Base-by-base conservation (phyloP, 2,888 invertebrate species). In the Ophion ellenae region DNA sequence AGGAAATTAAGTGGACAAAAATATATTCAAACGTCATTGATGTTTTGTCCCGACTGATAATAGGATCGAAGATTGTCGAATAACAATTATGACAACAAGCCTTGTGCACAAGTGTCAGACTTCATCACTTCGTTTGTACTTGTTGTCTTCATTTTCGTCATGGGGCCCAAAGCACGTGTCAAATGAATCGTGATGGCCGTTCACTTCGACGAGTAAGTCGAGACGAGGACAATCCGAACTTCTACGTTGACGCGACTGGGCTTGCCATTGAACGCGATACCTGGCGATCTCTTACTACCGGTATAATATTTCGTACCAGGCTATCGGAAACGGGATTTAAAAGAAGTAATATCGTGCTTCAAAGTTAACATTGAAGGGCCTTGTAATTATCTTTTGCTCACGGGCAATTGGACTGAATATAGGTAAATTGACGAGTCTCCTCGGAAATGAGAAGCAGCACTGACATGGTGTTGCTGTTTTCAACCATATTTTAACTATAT, bases 301-400 rank as follows among this genome's bases (percentile, higher is more conserved):
- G 80, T 78, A 77, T 83, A 80, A 80, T 83, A 59, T 83, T 80
- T 73, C 79, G 67, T 73, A 17, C 20, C 71, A 61, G 83, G 59
- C 76, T 77, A 47, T 69, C 69, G 73, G 57, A 75, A 76, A 59
- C 24, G 57, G 28, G 45, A 82, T 64, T 75, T 79, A 79, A 80
- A 28, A 80, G 77, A 86, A 86, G 80, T 80, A 80, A 63, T 47
- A 66, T 69, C 69, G 66, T 69, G 78, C 3, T 14, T 17, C 53
- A 53, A 17, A 45, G 64, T 77, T 73, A 47, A 36, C 63, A 66
- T 66, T 32, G 7, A 67, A 80, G 59, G 47, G 71, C 36, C 20
- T 14, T 57, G 63, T 76, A 80, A 86, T 83, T 80, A 77, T 86
- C n/a, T 71, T 67, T 80, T 20, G 20, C 57, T 66, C 66, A 63